Conservation (phyloP, 2,797 vertebrate genomes). For the Neosilurus mollespiculum region DNA sequence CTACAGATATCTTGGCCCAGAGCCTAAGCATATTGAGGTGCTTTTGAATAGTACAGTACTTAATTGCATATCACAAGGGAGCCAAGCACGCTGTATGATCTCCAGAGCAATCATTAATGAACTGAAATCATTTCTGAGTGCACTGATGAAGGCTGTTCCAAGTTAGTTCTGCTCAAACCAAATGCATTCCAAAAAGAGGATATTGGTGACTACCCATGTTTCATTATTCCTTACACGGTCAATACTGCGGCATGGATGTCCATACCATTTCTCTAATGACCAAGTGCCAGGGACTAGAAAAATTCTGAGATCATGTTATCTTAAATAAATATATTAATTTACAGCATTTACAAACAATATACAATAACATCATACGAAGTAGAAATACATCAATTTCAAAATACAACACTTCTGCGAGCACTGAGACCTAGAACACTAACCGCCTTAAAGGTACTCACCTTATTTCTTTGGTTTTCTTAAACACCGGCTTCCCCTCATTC, state of each 20-base stretch:
- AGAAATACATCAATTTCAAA: too few relatives aligned
- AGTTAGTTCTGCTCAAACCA: conserved; percentile 9
- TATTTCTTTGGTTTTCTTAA: conserved; percentile 99
- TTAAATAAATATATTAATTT: too few relatives aligned
- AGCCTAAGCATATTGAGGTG: background rate
- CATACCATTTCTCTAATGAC: conserved; percentile 20
- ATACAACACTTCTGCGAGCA: background rate
- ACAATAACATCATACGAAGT: too few relatives aligned
- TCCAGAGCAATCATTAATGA: background rate
- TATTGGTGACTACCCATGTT: conserved; percentile 8
- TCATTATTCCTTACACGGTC: conserved; percentile 15
- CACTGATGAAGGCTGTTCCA: background rate
- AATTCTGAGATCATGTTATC: too few relatives aligned
- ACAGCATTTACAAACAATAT: too few relatives aligned
- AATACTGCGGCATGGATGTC: conserved; percentile 27
- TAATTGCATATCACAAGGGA: background rate
- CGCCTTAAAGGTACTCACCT: conserved; percentile 72
- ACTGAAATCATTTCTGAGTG: conserved; percentile 1
- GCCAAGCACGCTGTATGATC: background rate
- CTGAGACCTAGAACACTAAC: background rate
- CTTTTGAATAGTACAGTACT: background rate
- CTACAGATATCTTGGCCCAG: background rate
- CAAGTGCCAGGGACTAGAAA: conserved; percentile 24
- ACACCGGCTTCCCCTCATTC: conserved; percentile 94
- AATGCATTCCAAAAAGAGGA: background rate